A percentile compares a stretch with the other conserved stretches of the same genome.
These are phyloP conservation scores for Platyura marginata DNA, from an alignment of 1,140 invertebrate genomes.

Conservation along the genomic window DNA sequence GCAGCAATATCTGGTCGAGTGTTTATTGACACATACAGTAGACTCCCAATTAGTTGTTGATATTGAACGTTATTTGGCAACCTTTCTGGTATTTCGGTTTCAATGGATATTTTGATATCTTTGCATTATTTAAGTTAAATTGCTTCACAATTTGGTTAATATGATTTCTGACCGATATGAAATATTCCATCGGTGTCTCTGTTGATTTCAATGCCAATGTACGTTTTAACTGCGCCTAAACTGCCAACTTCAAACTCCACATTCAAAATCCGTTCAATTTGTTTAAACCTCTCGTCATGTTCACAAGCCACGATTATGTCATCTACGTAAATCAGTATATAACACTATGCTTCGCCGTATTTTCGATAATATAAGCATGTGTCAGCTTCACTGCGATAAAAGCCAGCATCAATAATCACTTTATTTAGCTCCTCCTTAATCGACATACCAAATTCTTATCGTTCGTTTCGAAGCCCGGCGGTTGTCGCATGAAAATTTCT, in stretches of 20 bases:
- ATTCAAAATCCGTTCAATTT: not conserved
- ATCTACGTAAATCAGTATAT: not conserved
- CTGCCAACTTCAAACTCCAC: not conserved
- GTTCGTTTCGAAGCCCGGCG: conserved; percentile 11
- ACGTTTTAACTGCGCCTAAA: not conserved
- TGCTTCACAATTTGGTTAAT: not conserved
- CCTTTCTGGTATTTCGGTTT: not conserved
- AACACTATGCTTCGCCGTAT: not conserved
- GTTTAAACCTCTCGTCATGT: not conserved
- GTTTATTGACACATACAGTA: not conserved
- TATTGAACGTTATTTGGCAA: not conserved
- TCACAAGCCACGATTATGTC: not conserved
- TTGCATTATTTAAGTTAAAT: not conserved
- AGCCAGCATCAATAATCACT: not conserved
- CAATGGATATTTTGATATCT: not conserved
- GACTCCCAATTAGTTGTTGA: not conserved
- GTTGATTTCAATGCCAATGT: not conserved
- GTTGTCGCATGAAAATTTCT: conserved; percentile 16
- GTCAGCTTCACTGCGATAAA: not conserved
- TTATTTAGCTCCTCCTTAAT: conserved; percentile 11
- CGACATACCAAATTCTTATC: conserved; percentile 7
- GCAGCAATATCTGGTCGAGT: not conserved
- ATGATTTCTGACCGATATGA: not conserved
- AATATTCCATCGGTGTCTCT: not conserved
- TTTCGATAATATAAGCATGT: not conserved